These are phyloP conservation scores for Tamias sibiricus DNA, from an alignment of 2,113 vertebrate genomes.

Conservation along the genomic window DNA sequence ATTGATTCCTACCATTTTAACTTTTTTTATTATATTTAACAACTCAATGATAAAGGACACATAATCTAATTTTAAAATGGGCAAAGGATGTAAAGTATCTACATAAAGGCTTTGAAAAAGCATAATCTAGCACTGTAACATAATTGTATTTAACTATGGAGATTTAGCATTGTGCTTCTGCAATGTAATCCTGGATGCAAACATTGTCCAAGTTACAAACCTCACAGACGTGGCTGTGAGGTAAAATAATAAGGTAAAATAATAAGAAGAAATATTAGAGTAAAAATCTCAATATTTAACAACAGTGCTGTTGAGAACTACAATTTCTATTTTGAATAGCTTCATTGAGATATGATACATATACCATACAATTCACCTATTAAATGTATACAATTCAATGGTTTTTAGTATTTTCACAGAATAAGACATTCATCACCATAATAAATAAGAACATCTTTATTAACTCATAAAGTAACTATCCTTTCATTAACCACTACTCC, in stretches of 20 bases:
- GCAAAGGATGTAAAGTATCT: too few species aligned
- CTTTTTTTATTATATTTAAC: too few species aligned
- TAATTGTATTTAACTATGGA: conserved; percentile 44
- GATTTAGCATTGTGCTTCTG: conserved; percentile 34
- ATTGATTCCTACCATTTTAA: background rate
- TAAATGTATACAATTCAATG: background rate
- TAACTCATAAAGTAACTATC: background rate
- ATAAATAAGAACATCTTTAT: background rate
- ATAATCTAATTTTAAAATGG: too few species aligned
- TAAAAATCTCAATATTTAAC: background rate
- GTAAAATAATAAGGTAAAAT: too few species aligned
- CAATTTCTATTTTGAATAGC: background rate
- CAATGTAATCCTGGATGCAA: background rate
- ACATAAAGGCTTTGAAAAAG: conserved; percentile 12
- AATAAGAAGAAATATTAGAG: background rate
- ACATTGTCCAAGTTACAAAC: conserved; percentile 32
- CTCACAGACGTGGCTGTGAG: conserved; percentile 9
- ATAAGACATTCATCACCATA: background rate
- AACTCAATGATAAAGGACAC: too few species aligned
- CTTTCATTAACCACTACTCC: background rate
- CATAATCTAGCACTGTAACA: background rate
- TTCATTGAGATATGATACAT: background rate
- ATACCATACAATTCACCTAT: background rate
- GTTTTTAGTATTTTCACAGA: background rate
- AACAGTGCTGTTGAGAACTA: background rate